A percentile compares a stretch with the other conserved stretches of the same genome.
Evolutionary conservation across 2,113 vertebrate species (phyloP).

Genomic region (Haemorhous mexicanus): DNA sequence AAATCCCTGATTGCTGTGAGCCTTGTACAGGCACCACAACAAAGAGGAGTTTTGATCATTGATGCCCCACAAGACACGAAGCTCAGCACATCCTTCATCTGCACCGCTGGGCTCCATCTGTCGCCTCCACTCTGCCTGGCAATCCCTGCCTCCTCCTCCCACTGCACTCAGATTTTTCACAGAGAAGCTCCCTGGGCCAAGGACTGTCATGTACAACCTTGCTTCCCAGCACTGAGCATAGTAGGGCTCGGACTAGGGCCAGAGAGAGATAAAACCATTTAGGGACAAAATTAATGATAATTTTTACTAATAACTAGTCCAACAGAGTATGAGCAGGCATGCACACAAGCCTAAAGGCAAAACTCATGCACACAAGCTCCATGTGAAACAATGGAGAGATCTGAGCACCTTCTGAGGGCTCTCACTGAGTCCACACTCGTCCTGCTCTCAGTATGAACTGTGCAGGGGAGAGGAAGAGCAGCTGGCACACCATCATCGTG

Average conservation of each 20-base stretch:
- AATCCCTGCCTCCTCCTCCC: background rate
- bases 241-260: background rate
- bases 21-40: background rate
- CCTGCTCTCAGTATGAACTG: background rate
- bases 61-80: background rate
- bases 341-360: background rate
- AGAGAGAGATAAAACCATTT: background rate
- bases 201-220: rapidly evolving
- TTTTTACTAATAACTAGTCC: background rate
- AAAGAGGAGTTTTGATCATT: conserved; percentile 39
- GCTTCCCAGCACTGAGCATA: rapidly evolving
- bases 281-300: background rate
- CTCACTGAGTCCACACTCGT: background rate
- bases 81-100: conserved; percentile 25
- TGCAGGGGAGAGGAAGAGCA: background rate
- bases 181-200: background rate
- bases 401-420: background rate
- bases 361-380: background rate
- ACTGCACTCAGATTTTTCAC: background rate
- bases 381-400: background rate
- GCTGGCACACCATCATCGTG: background rate
- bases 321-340: background rate
- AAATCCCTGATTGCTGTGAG: conserved; percentile 17
- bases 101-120: background rate
- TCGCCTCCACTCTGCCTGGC: background rate